These are phyloP conservation scores for Saxicola maurus DNA, from an alignment of 2,797 vertebrate genomes.

Conservation along the genomic window DNA sequence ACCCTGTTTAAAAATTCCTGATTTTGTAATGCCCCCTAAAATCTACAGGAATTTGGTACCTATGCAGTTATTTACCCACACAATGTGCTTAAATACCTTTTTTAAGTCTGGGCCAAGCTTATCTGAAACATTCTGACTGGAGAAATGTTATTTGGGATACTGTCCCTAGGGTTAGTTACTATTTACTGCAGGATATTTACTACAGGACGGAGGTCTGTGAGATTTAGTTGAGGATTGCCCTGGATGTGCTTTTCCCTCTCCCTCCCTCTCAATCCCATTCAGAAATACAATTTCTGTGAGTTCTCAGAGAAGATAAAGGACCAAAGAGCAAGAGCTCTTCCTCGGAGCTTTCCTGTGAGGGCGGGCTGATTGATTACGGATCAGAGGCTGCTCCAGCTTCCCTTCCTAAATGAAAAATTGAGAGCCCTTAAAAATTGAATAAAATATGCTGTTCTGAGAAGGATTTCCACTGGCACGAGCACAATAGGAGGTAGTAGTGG, in stretches of 20 bases:
- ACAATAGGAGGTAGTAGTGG: slow-evolving; percentile 54
- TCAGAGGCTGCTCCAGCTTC: slow-evolving; percentile 57
- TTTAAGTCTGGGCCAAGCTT: not conserved
- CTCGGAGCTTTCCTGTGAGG: slow-evolving; percentile 47
- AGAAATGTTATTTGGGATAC: not conserved
- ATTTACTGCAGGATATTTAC: not conserved
- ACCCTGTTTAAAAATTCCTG: not conserved
- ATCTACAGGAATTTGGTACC: not conserved
- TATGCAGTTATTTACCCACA: not conserved
- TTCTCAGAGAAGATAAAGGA: slow-evolving; percentile 46
- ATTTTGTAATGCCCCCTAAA: not conserved
- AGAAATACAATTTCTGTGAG: slow-evolving; percentile 44
- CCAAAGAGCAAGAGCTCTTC: slow-evolving; percentile 31
- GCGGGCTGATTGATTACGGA: slow-evolving; percentile 64
- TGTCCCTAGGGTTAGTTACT: not conserved
- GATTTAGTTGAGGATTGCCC: not conserved
- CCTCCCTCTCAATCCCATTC: not conserved
- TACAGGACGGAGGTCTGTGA: accelerated
- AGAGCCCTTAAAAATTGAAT: slow-evolving; percentile 73
- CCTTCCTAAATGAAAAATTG: slow-evolving; percentile 72
- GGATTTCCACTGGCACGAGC: slow-evolving; percentile 55
- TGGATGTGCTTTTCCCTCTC: not conserved
- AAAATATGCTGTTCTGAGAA: slow-evolving; percentile 61
- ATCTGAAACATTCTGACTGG: not conserved
- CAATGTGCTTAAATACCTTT: not conserved